Evolutionary conservation across 1,140 invertebrate species (phyloP).

Genomic region (Eumaeus atala): DNA sequence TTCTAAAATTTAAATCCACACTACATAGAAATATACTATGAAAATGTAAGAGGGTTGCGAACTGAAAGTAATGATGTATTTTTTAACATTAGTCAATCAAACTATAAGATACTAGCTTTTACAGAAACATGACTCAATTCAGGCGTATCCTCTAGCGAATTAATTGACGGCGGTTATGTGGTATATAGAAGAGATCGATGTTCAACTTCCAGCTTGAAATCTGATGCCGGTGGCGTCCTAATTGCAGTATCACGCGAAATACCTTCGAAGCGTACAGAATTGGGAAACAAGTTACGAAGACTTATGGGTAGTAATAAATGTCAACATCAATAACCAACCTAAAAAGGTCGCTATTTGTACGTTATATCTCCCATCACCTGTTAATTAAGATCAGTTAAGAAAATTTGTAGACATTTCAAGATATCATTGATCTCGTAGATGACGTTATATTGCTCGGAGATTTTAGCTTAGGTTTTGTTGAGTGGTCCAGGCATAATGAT

Average conservation of each 20-base stretch:
- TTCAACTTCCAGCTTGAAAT: constrained; percentile 9
- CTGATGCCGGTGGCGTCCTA: constrained; percentile 16
- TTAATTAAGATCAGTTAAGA: too few species aligned
- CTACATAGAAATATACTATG: constrained; percentile 1
- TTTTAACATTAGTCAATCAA: constrained; percentile 11
- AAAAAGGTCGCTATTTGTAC: constrained; percentile 4
- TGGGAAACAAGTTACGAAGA: constrained; percentile 1
- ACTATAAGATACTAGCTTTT: constrained; percentile 12
- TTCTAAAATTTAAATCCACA: not conserved
- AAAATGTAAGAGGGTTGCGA: constrained; percentile 13
- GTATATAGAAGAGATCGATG: constrained; percentile 17
- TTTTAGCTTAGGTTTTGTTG: too few species aligned
- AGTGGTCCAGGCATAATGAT: too few species aligned
- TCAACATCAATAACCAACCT: constrained; percentile 3
- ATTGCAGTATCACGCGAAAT: constrained; percentile 11
- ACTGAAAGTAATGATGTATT: constrained; percentile 15
- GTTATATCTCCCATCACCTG: too few species aligned
- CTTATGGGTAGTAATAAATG: constrained; percentile 12
- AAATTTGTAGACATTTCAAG: too few species aligned
- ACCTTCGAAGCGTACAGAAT: not conserved
- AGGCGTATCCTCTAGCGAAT: constrained; percentile 1
- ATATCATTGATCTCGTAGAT: too few species aligned
- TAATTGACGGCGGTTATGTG: constrained; percentile 13
- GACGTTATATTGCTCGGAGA: too few species aligned
- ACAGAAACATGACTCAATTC: constrained; percentile 20